Evolutionary conservation across 2,113 vertebrate species (phyloP).

Genomic region (Myotis davidii): DNA sequence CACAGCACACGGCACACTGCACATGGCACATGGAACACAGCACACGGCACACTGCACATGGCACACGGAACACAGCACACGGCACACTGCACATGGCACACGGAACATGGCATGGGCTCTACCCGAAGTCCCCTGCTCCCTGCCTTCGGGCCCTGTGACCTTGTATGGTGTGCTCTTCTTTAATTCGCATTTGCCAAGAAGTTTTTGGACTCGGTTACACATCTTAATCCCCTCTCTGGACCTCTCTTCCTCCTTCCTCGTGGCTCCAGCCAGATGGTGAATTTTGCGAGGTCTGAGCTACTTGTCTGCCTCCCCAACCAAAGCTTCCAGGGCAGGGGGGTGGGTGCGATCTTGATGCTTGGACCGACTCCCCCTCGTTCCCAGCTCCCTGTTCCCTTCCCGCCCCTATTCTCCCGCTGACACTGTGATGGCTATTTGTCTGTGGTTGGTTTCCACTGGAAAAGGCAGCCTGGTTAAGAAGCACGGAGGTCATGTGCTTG

Average conservation of each 20-base stretch:
- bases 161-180: not conserved
- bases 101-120: not conserved
- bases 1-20: too few species aligned
- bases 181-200: not conserved
- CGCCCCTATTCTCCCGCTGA: fast-evolving
- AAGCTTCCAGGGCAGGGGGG: not conserved
- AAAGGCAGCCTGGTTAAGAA: not conserved
- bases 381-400: too few species aligned
- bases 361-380: not conserved
- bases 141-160: too few species aligned
- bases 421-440: fast-evolving
- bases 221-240: not conserved
- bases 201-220: fast-evolving
- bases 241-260: not conserved
- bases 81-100: too few species aligned
- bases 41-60: too few species aligned
- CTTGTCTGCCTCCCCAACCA: not conserved
- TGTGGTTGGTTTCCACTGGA: not conserved
- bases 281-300: not conserved
- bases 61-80: too few species aligned
- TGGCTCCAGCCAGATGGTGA: not conserved
- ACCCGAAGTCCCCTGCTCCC: fast-evolving
- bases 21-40: too few species aligned
- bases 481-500: fast-evolving
- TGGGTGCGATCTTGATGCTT: not conserved